Percentiles rank a stretch among this genome's conserved stretches.
Evolutionary conservation across 2,888 invertebrate species (phyloP).

Genomic region (Melitaea athalia): DNA sequence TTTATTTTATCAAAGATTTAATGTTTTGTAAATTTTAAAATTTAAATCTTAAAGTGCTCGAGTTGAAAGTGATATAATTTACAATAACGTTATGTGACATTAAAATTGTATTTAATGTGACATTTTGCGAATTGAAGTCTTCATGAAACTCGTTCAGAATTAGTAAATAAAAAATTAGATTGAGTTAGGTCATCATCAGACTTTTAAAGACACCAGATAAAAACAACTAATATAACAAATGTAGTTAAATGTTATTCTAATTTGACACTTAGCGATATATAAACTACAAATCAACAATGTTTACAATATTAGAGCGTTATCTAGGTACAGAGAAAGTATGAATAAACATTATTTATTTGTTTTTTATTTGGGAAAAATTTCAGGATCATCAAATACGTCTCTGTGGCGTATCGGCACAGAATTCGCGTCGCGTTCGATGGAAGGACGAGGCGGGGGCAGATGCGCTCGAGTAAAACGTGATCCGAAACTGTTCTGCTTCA

Average conservation of each 20-base stretch:
- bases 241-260: no score
- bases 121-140: no score
- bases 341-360: neutral
- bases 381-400: constrained; percentile 47
- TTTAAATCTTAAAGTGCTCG: neutral
- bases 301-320: neutral
- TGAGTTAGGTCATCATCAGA: no score
- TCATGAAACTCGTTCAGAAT: no score
- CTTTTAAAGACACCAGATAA: no score
- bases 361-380: neutral
- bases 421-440: constrained; percentile 61
- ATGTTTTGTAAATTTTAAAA: neutral
- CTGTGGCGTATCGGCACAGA: constrained; percentile 50
- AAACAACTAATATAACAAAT: no score
- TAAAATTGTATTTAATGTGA: no score
- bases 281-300: neutral
- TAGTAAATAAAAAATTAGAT: no score
- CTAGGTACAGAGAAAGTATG: no score
- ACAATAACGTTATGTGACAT: no score
- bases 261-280: no score
- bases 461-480: constrained; percentile 71
- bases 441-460: constrained; percentile 74
- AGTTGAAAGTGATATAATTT: no score
- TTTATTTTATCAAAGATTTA: neutral
- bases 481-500: constrained; percentile 50